Evolutionary conservation across 2,113 vertebrate species (phyloP), one percentile per base, ranked within the genome.

Genomic region (Bujurquina vittata): DNA sequence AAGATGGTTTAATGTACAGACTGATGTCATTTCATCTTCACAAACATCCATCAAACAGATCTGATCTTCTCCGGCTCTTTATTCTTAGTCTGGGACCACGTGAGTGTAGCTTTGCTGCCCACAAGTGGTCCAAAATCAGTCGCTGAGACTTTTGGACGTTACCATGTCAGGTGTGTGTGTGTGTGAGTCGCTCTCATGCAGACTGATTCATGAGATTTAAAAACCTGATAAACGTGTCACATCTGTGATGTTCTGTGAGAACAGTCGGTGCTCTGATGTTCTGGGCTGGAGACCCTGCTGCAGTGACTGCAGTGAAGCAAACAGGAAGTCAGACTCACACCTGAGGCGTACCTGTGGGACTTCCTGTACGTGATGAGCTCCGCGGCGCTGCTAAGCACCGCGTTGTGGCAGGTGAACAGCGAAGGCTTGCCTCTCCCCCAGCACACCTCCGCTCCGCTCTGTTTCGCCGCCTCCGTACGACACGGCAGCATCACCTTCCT

Each of bases 331-430:
- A 40, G 37, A 9, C 37, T 40, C 43, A 33, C 35, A 35, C 35
- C 5, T 17, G 46, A 46, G 14, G 40, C 9, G 18, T 57, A 91
- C 90, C 90, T 91, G 59, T 62, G 3, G 0, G 91, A 93, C 37
- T 7, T 85, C 84, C 61, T 85, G 90, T 85, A 93, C 0, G 56
- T 62, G 37, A 84, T 5, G 11, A 29, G 29, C 1, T 33, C 2
- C 55, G 75, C 82, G 0, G 52, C 72, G 0, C 11, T 3, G 43
- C 69, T 35, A 75, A 89, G 75, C 35, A 93, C 22, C 0, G 60
- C 22, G 60, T 91, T 85, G 61, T 88, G 92, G 82, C 92, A 93
- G 82, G 15, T 88, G 57, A 93, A 93, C 46, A 91, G 33, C 2
- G 92, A 81, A 0, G 92, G 88, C 29, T 85, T 3, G 0, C 88